A percentile compares a stretch with the other conserved stretches of the same genome.
These are phyloP conservation scores for Speoplatyrhinus poulsoni DNA, from an alignment of 2,113 vertebrate genomes.

Conservation along the genomic window DNA sequence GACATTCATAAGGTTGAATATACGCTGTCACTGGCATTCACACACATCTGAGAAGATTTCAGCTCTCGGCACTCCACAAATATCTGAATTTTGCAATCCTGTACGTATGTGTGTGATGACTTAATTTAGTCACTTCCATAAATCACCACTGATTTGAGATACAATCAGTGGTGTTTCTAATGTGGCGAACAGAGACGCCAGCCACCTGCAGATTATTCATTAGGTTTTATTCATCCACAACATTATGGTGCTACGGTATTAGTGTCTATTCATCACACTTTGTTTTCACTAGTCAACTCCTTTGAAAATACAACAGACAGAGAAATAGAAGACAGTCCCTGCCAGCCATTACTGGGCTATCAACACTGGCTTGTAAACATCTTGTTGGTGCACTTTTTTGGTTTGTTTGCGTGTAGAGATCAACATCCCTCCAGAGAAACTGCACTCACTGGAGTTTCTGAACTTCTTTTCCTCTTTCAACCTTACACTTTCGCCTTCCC, in stretches of 20 bases:
- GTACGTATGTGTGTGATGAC: slow-evolving; percentile 14
- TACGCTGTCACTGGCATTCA: slow-evolving; percentile 36
- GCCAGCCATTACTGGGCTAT: slow-evolving; percentile 24
- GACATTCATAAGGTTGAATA: slow-evolving; percentile 60
- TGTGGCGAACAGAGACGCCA: slow-evolving; percentile 35
- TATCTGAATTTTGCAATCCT: slow-evolving; percentile 24
- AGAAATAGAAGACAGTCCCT: slow-evolving; percentile 1
- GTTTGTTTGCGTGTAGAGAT: too few relatives aligned
- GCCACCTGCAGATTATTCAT: slow-evolving; percentile 43
- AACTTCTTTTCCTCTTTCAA: too few relatives aligned
- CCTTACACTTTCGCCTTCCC: too few relatives aligned
- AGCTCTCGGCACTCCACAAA: slow-evolving; percentile 23
- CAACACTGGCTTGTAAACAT: slow-evolving; percentile 14
- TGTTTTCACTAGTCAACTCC: slow-evolving; percentile 10
- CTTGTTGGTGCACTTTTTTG: too few relatives aligned
- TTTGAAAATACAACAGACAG: slow-evolving; percentile 16
- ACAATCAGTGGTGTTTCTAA: slow-evolving; percentile 34
- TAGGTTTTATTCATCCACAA: slow-evolving; percentile 15
- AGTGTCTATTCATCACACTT: slow-evolving; percentile 38
- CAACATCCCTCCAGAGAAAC: too few relatives aligned
- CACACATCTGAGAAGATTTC: slow-evolving; percentile 28
- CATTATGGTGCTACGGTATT: slow-evolving; percentile 22
- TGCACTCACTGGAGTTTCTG: too few relatives aligned
- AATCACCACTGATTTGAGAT: slow-evolving; percentile 39
- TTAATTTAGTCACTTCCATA: slow-evolving; percentile 17